Evolutionary conservation across 2,797 vertebrate species (phyloP).

Genomic region (Delichon dasypus): DNA sequence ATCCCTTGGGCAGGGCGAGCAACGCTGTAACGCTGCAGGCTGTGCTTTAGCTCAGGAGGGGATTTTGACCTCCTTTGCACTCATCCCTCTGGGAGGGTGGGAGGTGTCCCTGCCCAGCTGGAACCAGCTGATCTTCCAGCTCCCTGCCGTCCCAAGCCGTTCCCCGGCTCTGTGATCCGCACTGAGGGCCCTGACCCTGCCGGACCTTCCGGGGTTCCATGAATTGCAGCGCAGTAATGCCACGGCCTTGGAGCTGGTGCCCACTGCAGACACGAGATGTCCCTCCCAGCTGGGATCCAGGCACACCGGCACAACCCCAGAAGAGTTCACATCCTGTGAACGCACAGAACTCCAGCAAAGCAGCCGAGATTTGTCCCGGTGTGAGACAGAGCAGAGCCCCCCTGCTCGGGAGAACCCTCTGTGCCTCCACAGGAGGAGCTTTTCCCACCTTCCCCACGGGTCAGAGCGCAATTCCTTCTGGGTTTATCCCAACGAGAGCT

Average conservation of each 20-base stretch:
- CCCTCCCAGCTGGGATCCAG: background rate
- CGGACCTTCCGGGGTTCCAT: background rate
- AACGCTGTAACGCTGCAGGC: background rate
- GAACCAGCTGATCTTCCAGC: background rate
- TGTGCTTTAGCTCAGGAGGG: background rate
- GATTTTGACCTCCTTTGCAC: background rate
- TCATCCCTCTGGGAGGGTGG: background rate
- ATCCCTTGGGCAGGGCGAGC: background rate
- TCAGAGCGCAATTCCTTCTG: background rate
- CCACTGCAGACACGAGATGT: background rate
- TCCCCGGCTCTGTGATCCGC: too few species aligned
- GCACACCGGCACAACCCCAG: background rate
- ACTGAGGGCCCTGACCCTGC: background rate
- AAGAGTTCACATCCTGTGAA: background rate
- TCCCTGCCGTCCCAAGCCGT: background rate
- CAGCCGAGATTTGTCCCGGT: background rate
- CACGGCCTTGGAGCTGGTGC: background rate
- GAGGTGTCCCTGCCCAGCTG: background rate
- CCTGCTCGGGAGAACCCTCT: too few species aligned
- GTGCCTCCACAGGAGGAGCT: background rate
- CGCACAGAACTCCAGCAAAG: background rate
- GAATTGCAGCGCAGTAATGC: background rate
- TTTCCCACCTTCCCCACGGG: background rate
- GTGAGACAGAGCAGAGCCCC: background rate
- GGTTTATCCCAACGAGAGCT: background rate